These are phyloP conservation scores for Daktulosphaira vitifoliae DNA, from an alignment of 1,140 invertebrate species.

Conservation along the genomic window DNA sequence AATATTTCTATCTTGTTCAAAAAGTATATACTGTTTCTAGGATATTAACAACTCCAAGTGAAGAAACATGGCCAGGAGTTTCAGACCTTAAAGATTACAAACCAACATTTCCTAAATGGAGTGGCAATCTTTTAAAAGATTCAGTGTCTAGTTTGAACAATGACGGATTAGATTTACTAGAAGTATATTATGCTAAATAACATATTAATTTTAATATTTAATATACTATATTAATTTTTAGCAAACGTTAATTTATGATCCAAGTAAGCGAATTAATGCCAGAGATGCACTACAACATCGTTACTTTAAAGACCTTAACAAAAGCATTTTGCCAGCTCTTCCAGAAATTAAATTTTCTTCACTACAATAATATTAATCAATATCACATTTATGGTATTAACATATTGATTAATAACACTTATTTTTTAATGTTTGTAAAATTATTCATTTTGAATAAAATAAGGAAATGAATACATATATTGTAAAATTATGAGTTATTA, in stretches of 20 bases:
- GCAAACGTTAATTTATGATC: conserved; percentile 72
- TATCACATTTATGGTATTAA: too few relatives aligned
- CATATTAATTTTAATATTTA: background rate
- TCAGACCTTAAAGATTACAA: conserved; percentile 55
- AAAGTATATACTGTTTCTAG: too few relatives aligned
- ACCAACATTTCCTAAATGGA: conserved; percentile 78
- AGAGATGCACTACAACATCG: conserved; percentile 60
- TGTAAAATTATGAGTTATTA: too few relatives aligned
- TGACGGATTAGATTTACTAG: conserved; percentile 60
- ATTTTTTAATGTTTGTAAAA: too few relatives aligned
- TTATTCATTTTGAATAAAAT: too few relatives aligned
- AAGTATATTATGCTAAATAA: conserved; percentile 42
- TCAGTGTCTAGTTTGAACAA: conserved; percentile 55
- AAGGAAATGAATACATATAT: too few relatives aligned
- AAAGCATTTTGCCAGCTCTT: conserved; percentile 47
- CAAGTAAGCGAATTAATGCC: conserved; percentile 62
- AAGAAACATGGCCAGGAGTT: conserved; percentile 55
- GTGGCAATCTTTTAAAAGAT: conserved; percentile 54
- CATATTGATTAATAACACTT: too few relatives aligned
- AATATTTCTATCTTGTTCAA: too few relatives aligned
- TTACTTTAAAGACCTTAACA: conserved; percentile 65
- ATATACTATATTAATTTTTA: conserved; percentile 41
- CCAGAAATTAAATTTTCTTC: conserved; percentile 14
- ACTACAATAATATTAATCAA: too few relatives aligned
- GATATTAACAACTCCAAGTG: conserved; percentile 53